Conservation (phyloP, 2,113 vertebrate species). For the Pseudorhombus dupliciocellatus region DNA sequence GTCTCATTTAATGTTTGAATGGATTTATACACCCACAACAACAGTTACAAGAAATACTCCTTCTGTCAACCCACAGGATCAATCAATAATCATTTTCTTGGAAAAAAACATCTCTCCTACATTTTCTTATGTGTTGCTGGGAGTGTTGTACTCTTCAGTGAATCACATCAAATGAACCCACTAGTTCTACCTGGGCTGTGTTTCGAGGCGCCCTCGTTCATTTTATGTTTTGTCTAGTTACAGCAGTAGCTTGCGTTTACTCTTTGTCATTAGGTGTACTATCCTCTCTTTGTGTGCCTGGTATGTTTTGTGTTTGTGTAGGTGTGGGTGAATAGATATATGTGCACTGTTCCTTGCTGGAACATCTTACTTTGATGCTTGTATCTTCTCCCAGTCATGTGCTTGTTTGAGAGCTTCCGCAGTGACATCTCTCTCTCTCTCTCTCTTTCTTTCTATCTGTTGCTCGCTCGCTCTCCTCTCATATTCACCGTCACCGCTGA, state of each 20-base stretch:
- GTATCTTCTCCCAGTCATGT: constrained; percentile 10
- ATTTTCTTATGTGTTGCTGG: background rate
- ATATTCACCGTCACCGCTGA: constrained; percentile 5
- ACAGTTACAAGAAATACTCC: background rate
- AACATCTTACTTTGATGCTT: background rate
- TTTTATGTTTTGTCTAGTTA: too few relatives aligned
- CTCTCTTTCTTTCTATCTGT: too few relatives aligned
- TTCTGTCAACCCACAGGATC: background rate
- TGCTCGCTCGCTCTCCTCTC: background rate
- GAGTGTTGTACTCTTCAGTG: too few relatives aligned
- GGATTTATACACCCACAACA: too few relatives aligned
- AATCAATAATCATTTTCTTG: too few relatives aligned
- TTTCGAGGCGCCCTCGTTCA: too few relatives aligned
- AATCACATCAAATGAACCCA: too few relatives aligned
- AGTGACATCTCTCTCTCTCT: constrained; percentile 1
- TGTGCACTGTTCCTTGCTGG: background rate
- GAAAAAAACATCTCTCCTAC: background rate
- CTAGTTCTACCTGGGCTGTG: too few relatives aligned
- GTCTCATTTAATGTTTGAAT: too few relatives aligned
- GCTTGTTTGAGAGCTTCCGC: constrained; percentile 4
- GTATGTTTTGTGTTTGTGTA: background rate
- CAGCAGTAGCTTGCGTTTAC: too few relatives aligned
- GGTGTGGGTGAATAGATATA: background rate
- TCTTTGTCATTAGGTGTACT: background rate
- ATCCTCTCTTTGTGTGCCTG: background rate